phyloP scores from a whole-genome alignment of 1,140 invertebrate species.

The Drosophila dunni region DNA sequence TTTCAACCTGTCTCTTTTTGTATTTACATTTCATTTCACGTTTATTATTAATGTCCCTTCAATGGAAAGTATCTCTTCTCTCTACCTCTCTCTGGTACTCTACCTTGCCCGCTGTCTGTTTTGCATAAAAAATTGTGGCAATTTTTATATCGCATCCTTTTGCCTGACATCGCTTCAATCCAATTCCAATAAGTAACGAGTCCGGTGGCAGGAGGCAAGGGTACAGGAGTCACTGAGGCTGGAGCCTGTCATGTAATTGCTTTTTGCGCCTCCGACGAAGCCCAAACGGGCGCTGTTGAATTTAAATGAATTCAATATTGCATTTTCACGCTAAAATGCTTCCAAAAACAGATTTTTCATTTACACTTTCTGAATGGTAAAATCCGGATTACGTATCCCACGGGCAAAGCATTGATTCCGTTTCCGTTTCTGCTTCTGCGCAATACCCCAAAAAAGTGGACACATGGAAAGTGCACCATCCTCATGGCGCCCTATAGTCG shows the following conservation, averaged over 20 bases:
- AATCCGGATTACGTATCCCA: conserved; percentile 84
- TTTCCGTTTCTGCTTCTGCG: conserved; percentile 77
- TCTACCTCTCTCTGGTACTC: conserved; percentile 1
- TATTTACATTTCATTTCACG: conserved; percentile 72
- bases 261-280: conserved; percentile 55
- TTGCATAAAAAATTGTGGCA: conserved; percentile 71
- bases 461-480: conserved; percentile 28
- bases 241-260: conserved; percentile 71
- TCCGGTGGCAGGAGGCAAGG: not conserved
- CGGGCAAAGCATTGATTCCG: conserved; percentile 82
- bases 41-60: conserved; percentile 69
- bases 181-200: conserved; percentile 32
- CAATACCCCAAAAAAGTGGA: conserved; percentile 38
- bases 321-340: conserved; percentile 84
- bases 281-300: conserved; percentile 61
- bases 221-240: not conserved
- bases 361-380: conserved; percentile 84
- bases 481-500: not conserved
- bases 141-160: conserved; percentile 60
- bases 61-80: conserved; percentile 5
- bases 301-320: conserved; percentile 84
- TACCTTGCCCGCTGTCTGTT: conserved; percentile 20
- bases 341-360: conserved; percentile 84
- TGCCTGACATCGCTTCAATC: conserved; percentile 6
- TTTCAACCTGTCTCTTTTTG: not conserved